Percentiles rank a stretch among this genome's conserved stretches.
Evolutionary conservation across 2,888 invertebrate genomes (phyloP).

Genomic region (Epirrita christyi): DNA sequence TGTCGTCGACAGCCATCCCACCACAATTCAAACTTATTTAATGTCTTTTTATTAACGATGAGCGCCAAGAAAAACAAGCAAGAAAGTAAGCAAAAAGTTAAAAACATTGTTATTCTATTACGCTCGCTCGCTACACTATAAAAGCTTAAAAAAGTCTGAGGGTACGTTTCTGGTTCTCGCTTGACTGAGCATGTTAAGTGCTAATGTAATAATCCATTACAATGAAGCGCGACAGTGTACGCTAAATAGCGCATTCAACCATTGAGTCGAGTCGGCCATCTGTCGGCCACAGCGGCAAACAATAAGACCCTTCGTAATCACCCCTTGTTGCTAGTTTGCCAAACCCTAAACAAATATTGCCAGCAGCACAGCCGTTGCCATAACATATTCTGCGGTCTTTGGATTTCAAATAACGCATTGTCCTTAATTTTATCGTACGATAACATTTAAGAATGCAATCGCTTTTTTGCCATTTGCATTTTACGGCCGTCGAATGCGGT

Average conservation of each 20-base stretch:
- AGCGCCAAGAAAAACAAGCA: conserved; percentile 55
- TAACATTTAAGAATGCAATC: conserved; percentile 37
- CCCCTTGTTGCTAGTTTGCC: conserved; percentile 72
- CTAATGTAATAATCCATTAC: conserved; percentile 85
- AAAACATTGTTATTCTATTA: conserved; percentile 70
- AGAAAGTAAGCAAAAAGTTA: conserved; percentile 52
- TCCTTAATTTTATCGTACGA: conserved; percentile 46
- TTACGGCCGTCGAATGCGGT: conserved; percentile 31
- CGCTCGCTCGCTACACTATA: conserved; percentile 59
- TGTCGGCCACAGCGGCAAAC: conserved; percentile 77
- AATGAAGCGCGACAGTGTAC: conserved; percentile 79
- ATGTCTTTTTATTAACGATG: conserved; percentile 53
- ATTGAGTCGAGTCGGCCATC: conserved; percentile 74
- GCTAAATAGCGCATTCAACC: conserved; percentile 83
- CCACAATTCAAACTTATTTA: conserved; percentile 53
- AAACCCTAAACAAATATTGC: conserved; percentile 79
- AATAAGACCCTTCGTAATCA: conserved; percentile 75
- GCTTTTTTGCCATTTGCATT: conserved; percentile 38
- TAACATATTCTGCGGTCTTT: conserved; percentile 53
- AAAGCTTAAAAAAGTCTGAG: conserved; percentile 67
- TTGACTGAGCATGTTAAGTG: conserved; percentile 82
- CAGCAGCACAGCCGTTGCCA: conserved; percentile 53
- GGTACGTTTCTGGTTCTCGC: conserved; percentile 73
- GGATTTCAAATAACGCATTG: conserved; percentile 47
- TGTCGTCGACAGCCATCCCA: conserved; percentile 37